A percentile compares a stretch with the other conserved stretches of the same genome.
phyloP scores from a whole-genome alignment of 1,140 invertebrate species.

The Drosophila cardini region DNA sequence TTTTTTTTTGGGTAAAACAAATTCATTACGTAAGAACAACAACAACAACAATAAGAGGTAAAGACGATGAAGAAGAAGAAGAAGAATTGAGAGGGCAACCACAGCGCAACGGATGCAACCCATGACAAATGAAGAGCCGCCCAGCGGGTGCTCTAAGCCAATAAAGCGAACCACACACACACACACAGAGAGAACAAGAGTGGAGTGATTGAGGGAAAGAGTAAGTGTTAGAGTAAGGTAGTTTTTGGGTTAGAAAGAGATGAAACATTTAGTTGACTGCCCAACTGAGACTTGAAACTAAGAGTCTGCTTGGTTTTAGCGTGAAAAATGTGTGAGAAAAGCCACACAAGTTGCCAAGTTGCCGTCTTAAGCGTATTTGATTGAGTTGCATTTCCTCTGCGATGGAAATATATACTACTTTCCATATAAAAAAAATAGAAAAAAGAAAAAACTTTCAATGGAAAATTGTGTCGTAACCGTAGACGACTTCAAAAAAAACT shows the following conservation, averaged over 20 bases:
- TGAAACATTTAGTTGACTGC: not conserved
- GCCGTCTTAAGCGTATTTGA: constrained; percentile 54
- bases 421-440: constrained; percentile 38
- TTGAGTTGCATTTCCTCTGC: constrained; percentile 73
- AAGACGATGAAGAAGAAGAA: not conserved
- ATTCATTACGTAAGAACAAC: constrained; percentile 68
- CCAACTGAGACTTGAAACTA: not conserved
- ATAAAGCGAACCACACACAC: constrained; percentile 60
- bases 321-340: constrained; percentile 79
- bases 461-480: constrained; percentile 62
- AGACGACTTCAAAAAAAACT: constrained; percentile 69
- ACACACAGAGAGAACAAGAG: not conserved
- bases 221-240: not conserved
- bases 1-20: constrained; percentile 58
- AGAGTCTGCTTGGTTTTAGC: constrained; percentile 46
- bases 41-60: constrained; percentile 8
- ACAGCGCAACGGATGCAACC: constrained; percentile 45
- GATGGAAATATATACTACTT: constrained; percentile 22
- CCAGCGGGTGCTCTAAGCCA: constrained; percentile 73
- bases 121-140: constrained; percentile 72
- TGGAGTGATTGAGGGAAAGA: too few relatives aligned
- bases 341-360: constrained; percentile 70
- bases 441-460: constrained; percentile 63
- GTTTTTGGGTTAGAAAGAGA: not conserved
- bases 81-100: constrained; percentile 10